These are phyloP conservation scores for Dioctria linearis DNA, from an alignment of 2,888 invertebrate species.

Conservation along the genomic window DNA sequence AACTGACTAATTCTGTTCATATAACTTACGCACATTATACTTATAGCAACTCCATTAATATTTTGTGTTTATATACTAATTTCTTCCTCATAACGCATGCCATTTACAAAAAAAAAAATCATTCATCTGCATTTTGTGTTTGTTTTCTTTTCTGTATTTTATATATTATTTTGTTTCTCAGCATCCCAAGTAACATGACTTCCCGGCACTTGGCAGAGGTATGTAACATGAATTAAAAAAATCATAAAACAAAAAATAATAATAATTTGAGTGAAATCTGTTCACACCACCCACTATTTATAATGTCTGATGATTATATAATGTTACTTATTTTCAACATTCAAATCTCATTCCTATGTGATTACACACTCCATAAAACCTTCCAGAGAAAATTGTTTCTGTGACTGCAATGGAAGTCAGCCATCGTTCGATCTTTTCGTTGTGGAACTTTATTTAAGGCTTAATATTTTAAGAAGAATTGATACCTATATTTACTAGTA, in stretches of 20 bases:
- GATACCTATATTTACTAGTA: neutral
- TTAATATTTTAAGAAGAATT: no score
- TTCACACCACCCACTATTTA: neutral
- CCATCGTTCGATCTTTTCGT: no score
- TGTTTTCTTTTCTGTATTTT: conserved; percentile 43
- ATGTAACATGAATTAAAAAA: conserved; percentile 62
- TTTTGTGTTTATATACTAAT: neutral
- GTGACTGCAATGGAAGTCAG: no score
- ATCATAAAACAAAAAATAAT: neutral
- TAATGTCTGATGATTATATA: neutral
- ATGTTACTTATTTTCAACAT: conserved; percentile 53
- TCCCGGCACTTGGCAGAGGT: conserved; percentile 72
- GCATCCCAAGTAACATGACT: conserved; percentile 65
- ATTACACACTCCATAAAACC: no score
- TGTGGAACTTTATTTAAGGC: no score
- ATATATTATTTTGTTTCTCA: conserved; percentile 47
- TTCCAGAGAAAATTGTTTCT: no score
- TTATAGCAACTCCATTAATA: neutral
- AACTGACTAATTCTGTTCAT: neutral
- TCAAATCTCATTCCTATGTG: neutral
- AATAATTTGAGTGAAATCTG: conserved; percentile 52
- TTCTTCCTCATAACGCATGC: neutral
- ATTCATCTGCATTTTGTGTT: conserved; percentile 1
- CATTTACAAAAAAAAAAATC: neutral
- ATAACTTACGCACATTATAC: no score